These are phyloP conservation scores for Cepaea hortensis DNA, from an alignment of 2,888 invertebrate genomes.

Conservation along the genomic window DNA sequence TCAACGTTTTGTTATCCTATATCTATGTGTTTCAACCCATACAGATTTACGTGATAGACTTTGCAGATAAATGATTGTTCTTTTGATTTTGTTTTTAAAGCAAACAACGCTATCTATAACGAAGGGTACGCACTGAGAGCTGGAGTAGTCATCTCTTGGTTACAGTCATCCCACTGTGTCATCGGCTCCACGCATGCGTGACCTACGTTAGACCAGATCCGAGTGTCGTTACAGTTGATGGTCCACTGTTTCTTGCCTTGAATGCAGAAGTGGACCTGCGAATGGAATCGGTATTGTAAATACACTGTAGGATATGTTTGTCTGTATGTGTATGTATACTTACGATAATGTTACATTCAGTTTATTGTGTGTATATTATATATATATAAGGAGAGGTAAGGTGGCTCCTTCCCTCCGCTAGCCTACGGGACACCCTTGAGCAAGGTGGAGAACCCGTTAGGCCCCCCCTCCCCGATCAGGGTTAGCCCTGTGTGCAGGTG, in stretches of 20 bases:
- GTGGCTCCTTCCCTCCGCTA: too few species aligned
- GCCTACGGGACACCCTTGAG: too few species aligned
- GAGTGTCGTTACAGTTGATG: constrained; percentile 59
- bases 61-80: background rate
- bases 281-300: background rate
- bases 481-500: too few species aligned
- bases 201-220: constrained; percentile 60
- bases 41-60: background rate
- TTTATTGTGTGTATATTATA: background rate
- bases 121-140: constrained; percentile 52
- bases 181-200: constrained; percentile 62
- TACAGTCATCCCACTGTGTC: constrained; percentile 62
- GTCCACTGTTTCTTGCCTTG: constrained; percentile 59
- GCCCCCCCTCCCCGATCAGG: too few species aligned
- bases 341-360: too few species aligned
- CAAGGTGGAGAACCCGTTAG: too few species aligned
- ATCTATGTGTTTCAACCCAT: background rate
- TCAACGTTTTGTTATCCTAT: background rate
- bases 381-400: too few species aligned
- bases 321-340: too few species aligned
- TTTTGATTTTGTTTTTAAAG: too few species aligned
- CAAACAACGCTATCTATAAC: too few species aligned
- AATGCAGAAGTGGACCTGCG: constrained; percentile 52
- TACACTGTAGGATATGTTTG: too few species aligned
- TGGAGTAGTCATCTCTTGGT: constrained; percentile 58